Percentiles rank a stretch among this genome's conserved stretches.
phyloP scores from a whole-genome alignment of 2,888 invertebrate genomes.

The Pseudoips prasinana region DNA sequence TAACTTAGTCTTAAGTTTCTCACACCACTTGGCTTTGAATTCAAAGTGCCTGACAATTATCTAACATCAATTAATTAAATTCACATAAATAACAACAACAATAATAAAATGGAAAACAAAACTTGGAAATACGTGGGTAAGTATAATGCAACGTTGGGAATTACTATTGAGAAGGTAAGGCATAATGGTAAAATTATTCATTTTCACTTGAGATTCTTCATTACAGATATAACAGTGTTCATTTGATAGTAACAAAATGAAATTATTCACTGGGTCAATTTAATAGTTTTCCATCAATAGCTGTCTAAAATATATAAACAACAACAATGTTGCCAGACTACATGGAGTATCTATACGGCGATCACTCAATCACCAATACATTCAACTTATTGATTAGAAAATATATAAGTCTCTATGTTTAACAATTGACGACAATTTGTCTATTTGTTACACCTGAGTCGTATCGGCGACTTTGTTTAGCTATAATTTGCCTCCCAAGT shows the following conservation, averaged over 20 bases:
- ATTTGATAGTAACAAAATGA: no score
- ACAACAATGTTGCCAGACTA: neutral
- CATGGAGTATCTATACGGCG: neutral
- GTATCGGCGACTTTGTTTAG: constrained; percentile 5
- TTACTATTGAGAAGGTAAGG: no score
- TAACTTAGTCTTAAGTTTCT: no score
- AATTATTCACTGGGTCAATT: constrained; percentile 17
- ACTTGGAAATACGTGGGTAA: constrained; percentile 20
- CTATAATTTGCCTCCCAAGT: no score
- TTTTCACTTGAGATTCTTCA: neutral
- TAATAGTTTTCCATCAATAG: neutral
- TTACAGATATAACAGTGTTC: no score
- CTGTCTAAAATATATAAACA: no score
- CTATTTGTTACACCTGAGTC: constrained; percentile 44
- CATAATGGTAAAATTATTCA: neutral
- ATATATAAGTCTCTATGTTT: constrained; percentile 43
- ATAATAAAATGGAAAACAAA: constrained; percentile 44
- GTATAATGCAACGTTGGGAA: constrained; percentile 10
- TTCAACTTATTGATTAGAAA: constrained; percentile 39
- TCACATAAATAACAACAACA: constrained; percentile 62
- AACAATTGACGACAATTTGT: constrained; percentile 68
- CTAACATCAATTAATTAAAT: constrained; percentile 28
- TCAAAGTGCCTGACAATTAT: constrained; percentile 13
- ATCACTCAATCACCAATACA: constrained; percentile 6
- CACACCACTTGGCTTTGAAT: no score